Percentiles rank a stretch among this genome's conserved stretches.
Evolutionary conservation across 2,888 invertebrate genomes (phyloP).

Genomic region (Tubulanus polymorphus): DNA sequence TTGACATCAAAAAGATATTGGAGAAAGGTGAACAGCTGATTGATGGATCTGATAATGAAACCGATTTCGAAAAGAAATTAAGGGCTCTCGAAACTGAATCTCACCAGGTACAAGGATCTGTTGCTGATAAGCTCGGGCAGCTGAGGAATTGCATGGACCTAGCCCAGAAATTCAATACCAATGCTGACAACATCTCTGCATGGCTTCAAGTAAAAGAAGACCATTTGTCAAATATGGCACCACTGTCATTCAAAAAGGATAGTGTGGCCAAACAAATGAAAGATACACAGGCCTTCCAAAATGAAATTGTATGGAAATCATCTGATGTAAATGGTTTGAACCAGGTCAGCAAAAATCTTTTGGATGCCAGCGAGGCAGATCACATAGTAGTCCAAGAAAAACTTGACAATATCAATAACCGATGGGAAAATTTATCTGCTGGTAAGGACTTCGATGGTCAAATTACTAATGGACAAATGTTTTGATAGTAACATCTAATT

Average conservation of each 20-base stretch:
- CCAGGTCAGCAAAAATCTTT: constrained; percentile 73
- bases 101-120: constrained; percentile 85
- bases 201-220: constrained; percentile 87
- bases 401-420: constrained; percentile 73
- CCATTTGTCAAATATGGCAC: constrained; percentile 66
- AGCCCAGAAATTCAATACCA: constrained; percentile 71
- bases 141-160: constrained; percentile 63
- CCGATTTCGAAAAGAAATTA: constrained; percentile 67
- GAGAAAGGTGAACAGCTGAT: constrained; percentile 78
- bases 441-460: constrained; percentile 20
- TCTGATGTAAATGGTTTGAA: constrained; percentile 77
- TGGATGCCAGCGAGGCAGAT: constrained; percentile 83
- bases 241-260: constrained; percentile 66
- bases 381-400: constrained; percentile 83
- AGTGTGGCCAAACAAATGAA: constrained; percentile 75
- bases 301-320: constrained; percentile 89
- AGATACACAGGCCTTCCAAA: constrained; percentile 81
- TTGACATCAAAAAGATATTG: constrained; percentile 60
- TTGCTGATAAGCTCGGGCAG: constrained; percentile 63
- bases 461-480: not conserved
- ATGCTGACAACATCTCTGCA: constrained; percentile 62
- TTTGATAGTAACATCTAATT: not conserved
- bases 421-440: constrained; percentile 76
- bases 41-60: constrained; percentile 53
- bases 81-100: constrained; percentile 87